A percentile compares a stretch with the other conserved stretches of the same genome.
Conservation (phyloP, 2,113 vertebrate species). For the Sinocyclocheilus grahami region DNA sequence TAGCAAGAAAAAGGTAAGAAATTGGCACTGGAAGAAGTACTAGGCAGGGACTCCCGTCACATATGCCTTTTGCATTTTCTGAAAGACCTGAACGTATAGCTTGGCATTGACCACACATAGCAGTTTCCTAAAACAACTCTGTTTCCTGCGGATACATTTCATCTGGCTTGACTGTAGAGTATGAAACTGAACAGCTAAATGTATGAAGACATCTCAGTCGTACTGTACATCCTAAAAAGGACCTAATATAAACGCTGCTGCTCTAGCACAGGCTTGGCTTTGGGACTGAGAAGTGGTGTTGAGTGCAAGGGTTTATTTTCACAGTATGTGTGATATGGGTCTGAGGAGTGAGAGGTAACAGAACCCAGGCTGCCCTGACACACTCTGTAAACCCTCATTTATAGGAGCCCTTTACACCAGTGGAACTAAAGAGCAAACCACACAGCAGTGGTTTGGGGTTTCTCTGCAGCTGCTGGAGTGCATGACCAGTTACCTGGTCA, state of each 20-base stretch:
- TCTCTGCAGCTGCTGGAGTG: neutral
- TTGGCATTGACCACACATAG: neutral
- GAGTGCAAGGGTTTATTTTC: slow-evolving; percentile 31
- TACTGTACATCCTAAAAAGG: slow-evolving; percentile 8
- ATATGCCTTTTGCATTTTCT: neutral
- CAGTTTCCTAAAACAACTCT: slow-evolving; percentile 5
- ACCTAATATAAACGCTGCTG: neutral
- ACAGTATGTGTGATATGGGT: slow-evolving; percentile 24
- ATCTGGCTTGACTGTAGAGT: neutral
- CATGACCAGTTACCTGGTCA: slow-evolving; percentile 24
- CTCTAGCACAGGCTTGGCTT: neutral
- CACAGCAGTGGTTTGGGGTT: neutral
- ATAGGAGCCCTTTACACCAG: slow-evolving; percentile 12
- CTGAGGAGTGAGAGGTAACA: slow-evolving; percentile 30
- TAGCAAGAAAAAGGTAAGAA: slow-evolving; percentile 90
- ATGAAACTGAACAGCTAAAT: slow-evolving; percentile 16
- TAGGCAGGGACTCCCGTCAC: neutral
- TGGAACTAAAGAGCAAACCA: slow-evolving; percentile 11
- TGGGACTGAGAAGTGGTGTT: slow-evolving; percentile 1
- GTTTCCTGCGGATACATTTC: neutral
- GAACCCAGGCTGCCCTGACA: slow-evolving; percentile 22
- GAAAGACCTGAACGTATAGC: neutral
- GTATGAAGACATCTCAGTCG: neutral
- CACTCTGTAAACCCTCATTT: slow-evolving; percentile 24
- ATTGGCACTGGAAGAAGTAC: neutral